These are phyloP conservation scores for Cheiracanthium punctorium DNA, from an alignment of 2,888 invertebrate genomes.

Conservation along the genomic window DNA sequence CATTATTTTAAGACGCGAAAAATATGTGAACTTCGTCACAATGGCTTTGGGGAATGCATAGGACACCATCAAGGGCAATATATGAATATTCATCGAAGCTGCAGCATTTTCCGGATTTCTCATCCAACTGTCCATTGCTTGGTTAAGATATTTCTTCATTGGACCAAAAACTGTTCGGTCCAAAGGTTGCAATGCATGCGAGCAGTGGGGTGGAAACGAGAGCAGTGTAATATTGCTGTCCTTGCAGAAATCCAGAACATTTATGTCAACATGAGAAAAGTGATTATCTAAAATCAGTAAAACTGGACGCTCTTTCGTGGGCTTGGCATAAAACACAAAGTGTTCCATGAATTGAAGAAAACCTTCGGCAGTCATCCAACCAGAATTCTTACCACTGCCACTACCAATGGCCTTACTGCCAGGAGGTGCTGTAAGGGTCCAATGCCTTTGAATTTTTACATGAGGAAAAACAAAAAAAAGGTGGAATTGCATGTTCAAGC, in stretches of 20 bases:
- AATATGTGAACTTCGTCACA: too few relatives aligned
- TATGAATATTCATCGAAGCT: background rate
- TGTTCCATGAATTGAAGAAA: too few relatives aligned
- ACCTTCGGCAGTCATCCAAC: too few relatives aligned
- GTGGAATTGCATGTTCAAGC: too few relatives aligned
- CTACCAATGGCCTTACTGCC: too few relatives aligned
- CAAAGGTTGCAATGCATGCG: constrained; percentile 76
- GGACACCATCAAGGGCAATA: background rate
- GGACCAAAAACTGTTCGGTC: constrained; percentile 61
- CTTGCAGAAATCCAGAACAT: constrained; percentile 74
- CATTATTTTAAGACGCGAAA: too few relatives aligned
- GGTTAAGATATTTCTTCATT: background rate
- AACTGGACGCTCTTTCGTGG: constrained; percentile 68
- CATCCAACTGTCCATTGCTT: background rate
- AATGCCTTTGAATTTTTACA: too few relatives aligned
- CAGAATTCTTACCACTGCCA: too few relatives aligned
- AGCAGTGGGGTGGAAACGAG: constrained; percentile 76
- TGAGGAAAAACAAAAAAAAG: too few relatives aligned
- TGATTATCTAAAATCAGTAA: constrained; percentile 73
- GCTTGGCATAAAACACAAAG: constrained; percentile 41
- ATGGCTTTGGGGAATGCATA: background rate
- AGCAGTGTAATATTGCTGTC: constrained; percentile 75
- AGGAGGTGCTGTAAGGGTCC: too few relatives aligned
- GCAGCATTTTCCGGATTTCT: background rate
- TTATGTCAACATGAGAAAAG: constrained; percentile 72